Evolutionary conservation across 53 echinoderm and acorn worm genomes (phyloP).

Genomic region (Astropecten irregularis): DNA sequence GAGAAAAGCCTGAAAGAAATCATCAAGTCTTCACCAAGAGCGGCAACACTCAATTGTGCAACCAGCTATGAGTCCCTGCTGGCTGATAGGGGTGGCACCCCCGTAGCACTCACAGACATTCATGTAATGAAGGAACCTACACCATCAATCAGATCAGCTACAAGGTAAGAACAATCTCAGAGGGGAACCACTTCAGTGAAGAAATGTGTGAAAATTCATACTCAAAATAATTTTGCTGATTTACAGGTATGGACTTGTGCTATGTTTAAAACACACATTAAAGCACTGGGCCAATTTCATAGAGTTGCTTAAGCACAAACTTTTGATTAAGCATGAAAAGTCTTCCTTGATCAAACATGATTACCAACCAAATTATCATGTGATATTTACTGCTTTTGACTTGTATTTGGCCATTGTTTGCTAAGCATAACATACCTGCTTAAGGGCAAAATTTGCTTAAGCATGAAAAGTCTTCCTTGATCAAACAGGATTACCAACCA

Average conservation of each 20-base stretch:
- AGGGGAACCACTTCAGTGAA: not conserved
- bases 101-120: not conserved
- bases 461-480: no score
- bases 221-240: not conserved
- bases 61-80: constrained; percentile 21
- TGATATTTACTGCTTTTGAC: no score
- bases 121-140: not conserved
- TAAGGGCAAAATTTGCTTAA: no score
- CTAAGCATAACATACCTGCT: no score
- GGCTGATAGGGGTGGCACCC: constrained; percentile 5
- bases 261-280: no score
- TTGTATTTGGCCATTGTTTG: no score
- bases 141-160: not conserved
- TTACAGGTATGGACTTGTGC: not conserved
- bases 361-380: no score
- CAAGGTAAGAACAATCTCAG: constrained; percentile 1
- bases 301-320: no score
- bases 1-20: constrained; percentile 42
- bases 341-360: no score
- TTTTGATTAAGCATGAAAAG: no score
- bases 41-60: not conserved
- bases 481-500: no score
- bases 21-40: not conserved
- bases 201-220: not conserved
- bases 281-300: no score